Evolutionary conservation across 2,113 vertebrate genomes (phyloP), one percentile per base, ranked within the genome.

Genomic region (Mesitornis unicolor): DNA sequence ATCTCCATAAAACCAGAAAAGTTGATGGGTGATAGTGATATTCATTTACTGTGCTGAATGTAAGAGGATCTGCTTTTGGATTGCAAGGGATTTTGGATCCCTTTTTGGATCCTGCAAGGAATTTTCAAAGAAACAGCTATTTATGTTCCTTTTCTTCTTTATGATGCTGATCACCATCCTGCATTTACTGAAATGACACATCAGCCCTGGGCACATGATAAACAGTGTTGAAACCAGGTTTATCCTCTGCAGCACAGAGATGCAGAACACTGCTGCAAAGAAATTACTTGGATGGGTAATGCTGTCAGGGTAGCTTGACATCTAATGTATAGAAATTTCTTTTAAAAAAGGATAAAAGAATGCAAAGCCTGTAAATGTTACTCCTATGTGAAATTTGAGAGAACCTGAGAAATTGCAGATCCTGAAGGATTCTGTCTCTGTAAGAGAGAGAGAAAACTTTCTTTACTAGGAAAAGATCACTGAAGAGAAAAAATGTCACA

Each of bases 61-160:
- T 89, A 78, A 76, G 77, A 68, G 35, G 38, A 59, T 89, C 86
- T 95, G 60, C 59, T 73, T 79, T 80, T n/a, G n/a, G n/a, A 54
- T 83, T 74, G 31, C 45, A 54, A 56, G n/a, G 16, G 64, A 42
- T 84, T 94, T 84, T 70, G 85, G n/a, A n/a, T n/a, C n/a, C n/a
- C n/a, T n/a, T 73, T 79, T 80, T n/a, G n/a, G n/a, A 54, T 83
- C n/a, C n/a, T 74, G 31, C 45, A 54, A 56, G n/a, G 16, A 61
- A 42, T 84, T 94, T 84, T 70, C 83, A 78, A 85, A 93, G 73
- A 90, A 95, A 90, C 26, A 82, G 28, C 61, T 78, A 35, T 94
- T 68, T 61, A 21, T 86, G 31, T 70, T 69, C 45, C 31, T 90
- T 88, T 93, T 84, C 60, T 92, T 86, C 43, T 48, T 50, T 73